phyloP scores from a whole-genome alignment of 2,113 vertebrate genomes.

The Pagrus major region DNA sequence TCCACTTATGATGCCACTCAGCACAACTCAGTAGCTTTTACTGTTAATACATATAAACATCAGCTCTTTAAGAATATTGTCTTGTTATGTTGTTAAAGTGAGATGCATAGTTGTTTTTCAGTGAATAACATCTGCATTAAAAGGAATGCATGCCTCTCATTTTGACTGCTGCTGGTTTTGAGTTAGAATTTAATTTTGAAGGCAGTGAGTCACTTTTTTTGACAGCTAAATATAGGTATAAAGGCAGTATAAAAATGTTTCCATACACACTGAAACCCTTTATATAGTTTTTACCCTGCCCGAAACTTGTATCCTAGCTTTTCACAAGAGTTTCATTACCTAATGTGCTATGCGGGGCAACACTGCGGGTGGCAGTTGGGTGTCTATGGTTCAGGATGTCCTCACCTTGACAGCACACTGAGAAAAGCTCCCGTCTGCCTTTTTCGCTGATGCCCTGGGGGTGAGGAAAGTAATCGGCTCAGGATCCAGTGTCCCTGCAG shows the following conservation, averaged over 20 bases:
- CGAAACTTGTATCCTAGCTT: conserved; percentile 9
- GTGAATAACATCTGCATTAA: not conserved
- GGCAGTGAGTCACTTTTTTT: not conserved
- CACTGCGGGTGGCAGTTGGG: conserved; percentile 52
- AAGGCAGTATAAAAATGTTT: not conserved
- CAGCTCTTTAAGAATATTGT: not conserved
- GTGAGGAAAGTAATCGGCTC: conserved; percentile 74
- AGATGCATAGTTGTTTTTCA: not conserved
- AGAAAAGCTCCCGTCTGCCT: conserved; percentile 72
- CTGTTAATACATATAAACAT: not conserved
- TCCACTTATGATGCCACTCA: conserved; percentile 1
- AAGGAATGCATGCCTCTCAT: not conserved
- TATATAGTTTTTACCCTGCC: not conserved
- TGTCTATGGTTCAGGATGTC: conserved; percentile 61
- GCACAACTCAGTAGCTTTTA: not conserved
- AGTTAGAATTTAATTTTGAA: not conserved
- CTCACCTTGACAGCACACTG: conserved; percentile 63
- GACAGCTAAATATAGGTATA: not conserved
- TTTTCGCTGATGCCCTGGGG: conserved; percentile 62
- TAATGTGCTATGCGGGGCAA: conserved; percentile 54
- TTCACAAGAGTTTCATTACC: conserved; percentile 66
- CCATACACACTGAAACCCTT: not conserved
- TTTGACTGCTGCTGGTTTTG: not conserved
- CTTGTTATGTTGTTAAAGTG: not conserved
- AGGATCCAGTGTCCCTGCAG: conserved; percentile 67